Evolutionary conservation across 2,888 invertebrate genomes (phyloP), one percentile per base, ranked within the genome.

Genomic region (Lamellibrachia columna): DNA sequence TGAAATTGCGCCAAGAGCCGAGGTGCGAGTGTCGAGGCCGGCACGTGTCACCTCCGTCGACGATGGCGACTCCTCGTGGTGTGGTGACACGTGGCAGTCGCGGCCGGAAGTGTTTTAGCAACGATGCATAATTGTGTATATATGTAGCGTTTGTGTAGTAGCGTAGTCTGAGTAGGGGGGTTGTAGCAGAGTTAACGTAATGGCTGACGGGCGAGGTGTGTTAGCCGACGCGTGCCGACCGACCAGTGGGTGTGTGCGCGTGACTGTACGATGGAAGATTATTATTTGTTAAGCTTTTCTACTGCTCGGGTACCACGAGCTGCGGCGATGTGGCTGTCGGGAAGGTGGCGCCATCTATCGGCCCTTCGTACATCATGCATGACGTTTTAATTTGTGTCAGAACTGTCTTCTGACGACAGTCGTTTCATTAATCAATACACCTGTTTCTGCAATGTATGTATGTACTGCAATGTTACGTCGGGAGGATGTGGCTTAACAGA

Each of bases 71-170:
- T 75, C 3, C 15, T 75, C 75, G 75, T 75, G 22, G n/a, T n/a
- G 75, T 75, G 75, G 75, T 15, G 22, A 15, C 75, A 22, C 75
- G 22, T n/a, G 22, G 15, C 75, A n/a, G 6, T 75, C 75, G 22
- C 75, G 75, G 75, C 22, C 75, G 75, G 15, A 15, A 75, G 75
- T 75, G 75, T 75, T 75, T 75, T 75, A 75, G 75, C 75, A 75
- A 75, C 75, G 75, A 75, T 75, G 75, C 75, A 75, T 75, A 75
- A 75, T 75, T 75, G 75, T 75, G 75, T 75, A 75, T 75, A 75
- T 75, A 75, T 75, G 75, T 75, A 75, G 75, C 75, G 75, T 75
- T 75, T n/a, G 75, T 75, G 75, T 75, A 75, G 15, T 75, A 75
- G 75, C 75, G 22, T 75, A 75, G 75, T 75, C 75, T 22, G 75